Percentiles rank a stretch among this genome's conserved stretches.
Evolutionary conservation across 2,888 invertebrate genomes (phyloP).

Genomic region (Ecliptopera silaceata): DNA sequence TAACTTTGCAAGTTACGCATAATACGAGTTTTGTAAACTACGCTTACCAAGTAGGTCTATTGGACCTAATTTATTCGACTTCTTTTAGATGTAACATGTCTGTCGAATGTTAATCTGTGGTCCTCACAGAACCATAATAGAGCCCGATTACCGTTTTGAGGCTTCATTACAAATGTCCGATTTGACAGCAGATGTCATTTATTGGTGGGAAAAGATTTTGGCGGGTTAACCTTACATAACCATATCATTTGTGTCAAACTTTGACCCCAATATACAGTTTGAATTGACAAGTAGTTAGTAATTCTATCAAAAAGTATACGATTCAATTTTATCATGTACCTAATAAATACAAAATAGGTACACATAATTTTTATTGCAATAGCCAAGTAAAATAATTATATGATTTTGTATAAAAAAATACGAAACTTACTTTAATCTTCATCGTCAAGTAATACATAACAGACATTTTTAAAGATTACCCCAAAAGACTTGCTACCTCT

Average conservation of each 20-base stretch:
- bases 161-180: slow-evolving; percentile 24
- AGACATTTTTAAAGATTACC: too few species aligned
- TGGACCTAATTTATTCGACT: background rate
- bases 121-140: background rate
- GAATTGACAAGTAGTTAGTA: background rate
- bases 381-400: too few species aligned
- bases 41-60: background rate
- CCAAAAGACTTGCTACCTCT: too few species aligned
- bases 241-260: background rate
- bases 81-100: background rate
- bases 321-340: too few species aligned
- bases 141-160: slow-evolving; percentile 23
- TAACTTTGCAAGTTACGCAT: too few species aligned
- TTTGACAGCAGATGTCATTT: slow-evolving; percentile 23
- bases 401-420: too few species aligned
- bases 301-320: too few species aligned
- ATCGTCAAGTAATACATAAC: too few species aligned
- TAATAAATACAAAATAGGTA: too few species aligned
- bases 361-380: too few species aligned
- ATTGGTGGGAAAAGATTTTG: slow-evolving; percentile 19
- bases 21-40: background rate
- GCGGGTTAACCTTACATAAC: slow-evolving; percentile 9
- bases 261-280: background rate
- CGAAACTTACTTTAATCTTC: too few species aligned
- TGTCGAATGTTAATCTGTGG: background rate